A percentile compares a stretch with the other conserved stretches of the same genome.
Evolutionary conservation across 2,888 invertebrate genomes (phyloP).

Genomic region (Trissolcus brochymenae): DNA sequence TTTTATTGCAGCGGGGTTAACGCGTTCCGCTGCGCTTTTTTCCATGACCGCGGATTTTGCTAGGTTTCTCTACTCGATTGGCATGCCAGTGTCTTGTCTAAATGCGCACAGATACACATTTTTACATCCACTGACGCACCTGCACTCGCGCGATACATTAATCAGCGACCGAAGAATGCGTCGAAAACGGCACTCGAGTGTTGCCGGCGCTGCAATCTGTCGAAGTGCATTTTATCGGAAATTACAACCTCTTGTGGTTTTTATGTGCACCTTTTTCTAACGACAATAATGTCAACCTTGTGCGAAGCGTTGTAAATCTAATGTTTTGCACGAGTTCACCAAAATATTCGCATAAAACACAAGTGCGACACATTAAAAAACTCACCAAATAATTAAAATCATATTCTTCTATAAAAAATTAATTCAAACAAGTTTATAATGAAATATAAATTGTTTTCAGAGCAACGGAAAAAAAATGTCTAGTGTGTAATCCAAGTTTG

Average conservation of each 20-base stretch:
- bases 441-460: neutral
- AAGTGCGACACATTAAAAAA: no score
- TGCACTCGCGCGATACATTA: conserved; percentile 50
- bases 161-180: conserved; percentile 56
- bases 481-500: conserved; percentile 1
- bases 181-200: conserved; percentile 46
- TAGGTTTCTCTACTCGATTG: conserved; percentile 41
- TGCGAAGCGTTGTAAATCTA: conserved; percentile 30
- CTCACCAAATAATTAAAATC: no score
- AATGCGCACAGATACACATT: conserved; percentile 26
- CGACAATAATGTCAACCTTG: conserved; percentile 42
- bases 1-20: conserved; percentile 47
- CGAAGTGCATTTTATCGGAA: conserved; percentile 37
- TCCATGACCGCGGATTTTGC: conserved; percentile 31
- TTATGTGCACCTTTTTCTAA: conserved; percentile 21
- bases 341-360: conserved; percentile 21
- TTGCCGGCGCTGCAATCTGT: conserved; percentile 28
- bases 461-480: no score
- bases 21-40: conserved; percentile 38
- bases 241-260: conserved; percentile 39
- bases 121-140: conserved; percentile 49
- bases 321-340: conserved; percentile 34
- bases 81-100: conserved; percentile 38
- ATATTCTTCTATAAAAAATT: no score
- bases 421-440: neutral